Conservation (phyloP, 2,113 vertebrate species). For the Dendropsophus ebraccatus region DNA sequence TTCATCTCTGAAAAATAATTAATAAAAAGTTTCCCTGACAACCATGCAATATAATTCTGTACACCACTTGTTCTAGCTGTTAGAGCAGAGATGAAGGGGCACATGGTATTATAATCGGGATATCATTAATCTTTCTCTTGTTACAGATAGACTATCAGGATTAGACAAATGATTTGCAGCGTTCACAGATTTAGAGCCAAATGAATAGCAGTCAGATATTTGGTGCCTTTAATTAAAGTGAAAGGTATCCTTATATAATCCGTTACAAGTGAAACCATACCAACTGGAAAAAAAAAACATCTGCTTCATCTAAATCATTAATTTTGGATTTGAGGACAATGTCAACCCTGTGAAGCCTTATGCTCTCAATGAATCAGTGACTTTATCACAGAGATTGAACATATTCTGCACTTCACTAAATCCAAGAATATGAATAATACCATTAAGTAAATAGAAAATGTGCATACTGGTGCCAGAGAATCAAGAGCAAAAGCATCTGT, state of each 20-base stretch:
- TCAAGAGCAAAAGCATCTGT: conserved; percentile 57
- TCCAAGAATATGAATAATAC: conserved; percentile 53
- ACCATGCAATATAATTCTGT: no score
- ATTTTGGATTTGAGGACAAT: conserved; percentile 66
- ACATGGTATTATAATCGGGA: neutral
- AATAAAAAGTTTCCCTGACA: no score
- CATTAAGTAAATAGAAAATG: conserved; percentile 55
- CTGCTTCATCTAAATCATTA: conserved; percentile 68
- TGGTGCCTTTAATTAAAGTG: conserved; percentile 67
- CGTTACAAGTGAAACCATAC: conserved; percentile 62
- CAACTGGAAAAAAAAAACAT: conserved; percentile 66
- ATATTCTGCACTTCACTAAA: conserved; percentile 64
- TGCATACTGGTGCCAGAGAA: conserved; percentile 52
- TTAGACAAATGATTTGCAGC: conserved; percentile 50
- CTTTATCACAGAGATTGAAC: conserved; percentile 63
- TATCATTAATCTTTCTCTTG: neutral
- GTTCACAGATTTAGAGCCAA: neutral
- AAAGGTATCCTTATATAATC: conserved; percentile 63
- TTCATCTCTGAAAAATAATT: no score
- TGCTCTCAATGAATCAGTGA: conserved; percentile 63
- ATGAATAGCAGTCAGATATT: conserved; percentile 58
- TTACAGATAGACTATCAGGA: conserved; percentile 51
- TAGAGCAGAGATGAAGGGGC: no score
- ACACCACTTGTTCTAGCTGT: no score
- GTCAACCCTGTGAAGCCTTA: conserved; percentile 64